Base-by-base conservation (phyloP, 92 coral and sea anemone species). In the Bergia puertoricense region DNA sequence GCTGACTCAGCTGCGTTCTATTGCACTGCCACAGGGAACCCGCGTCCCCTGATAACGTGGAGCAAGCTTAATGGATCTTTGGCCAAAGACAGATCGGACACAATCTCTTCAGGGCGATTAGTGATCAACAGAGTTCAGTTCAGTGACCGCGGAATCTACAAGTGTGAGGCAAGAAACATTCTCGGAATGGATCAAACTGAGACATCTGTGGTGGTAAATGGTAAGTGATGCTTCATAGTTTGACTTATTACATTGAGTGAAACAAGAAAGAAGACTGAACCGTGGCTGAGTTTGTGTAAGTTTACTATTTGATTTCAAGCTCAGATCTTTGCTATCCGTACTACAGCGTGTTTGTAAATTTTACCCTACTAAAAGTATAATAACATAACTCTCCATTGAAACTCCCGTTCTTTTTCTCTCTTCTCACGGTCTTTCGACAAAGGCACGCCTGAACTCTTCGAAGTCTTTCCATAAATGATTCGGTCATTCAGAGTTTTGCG, bases 21-120 rank as follows among this genome's bases (percentile, higher is more conserved):
- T 39, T 90, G 90, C 77, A 86, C 92, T 1, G 89, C 83, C 22
- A 79, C 86, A 73, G 90, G 90, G 75, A 77, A 86, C 83, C 92
- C 92, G 8, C 75, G 77, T 36, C 92, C 92, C 54, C 69, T 30
- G 16, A 22, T 90, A 76, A 80, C 8, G 9, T 90, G 92, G 92
- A 90, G 82, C 43, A 90, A 90, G 81, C 73, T 86, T 38, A 56
- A 80, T 57, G 92, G 89, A 9, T 23, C 82, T 38, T 8, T 90
- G 44, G 75, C 54, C 5, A 14, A 2, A 18, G 66, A 50, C 42
- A 85, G 86, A 81, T 65, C 85, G 4, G 69, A 65, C 0, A 41
- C 81, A 36, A 77, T 16, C 7, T 56, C 68, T 23, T 83, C 68
- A 69, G 90, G 92, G 23, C 73, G 76, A 45, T 78, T 90, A n/a